Evolutionary conservation across 2,888 invertebrate species (phyloP).

Genomic region (Apantesis nais): DNA sequence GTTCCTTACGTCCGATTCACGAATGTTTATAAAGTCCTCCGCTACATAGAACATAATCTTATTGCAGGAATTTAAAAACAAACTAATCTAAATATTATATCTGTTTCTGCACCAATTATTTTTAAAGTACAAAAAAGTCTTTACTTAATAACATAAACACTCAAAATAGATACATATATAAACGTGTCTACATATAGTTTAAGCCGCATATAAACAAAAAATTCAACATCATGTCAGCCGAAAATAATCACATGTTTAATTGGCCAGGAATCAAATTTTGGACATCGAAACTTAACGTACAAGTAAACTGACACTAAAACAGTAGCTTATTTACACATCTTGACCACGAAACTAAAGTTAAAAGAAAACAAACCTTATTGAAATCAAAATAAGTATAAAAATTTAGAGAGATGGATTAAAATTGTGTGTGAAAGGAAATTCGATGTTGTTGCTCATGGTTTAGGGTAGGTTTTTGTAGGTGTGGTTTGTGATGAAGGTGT

Average conservation of each 20-base stretch:
- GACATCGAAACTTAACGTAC: constrained; percentile 74
- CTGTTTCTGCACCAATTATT: too few relatives aligned
- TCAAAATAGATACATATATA: neutral
- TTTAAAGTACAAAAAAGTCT: too few relatives aligned
- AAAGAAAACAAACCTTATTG: constrained; percentile 50
- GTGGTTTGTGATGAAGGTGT: constrained; percentile 40
- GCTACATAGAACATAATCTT: too few relatives aligned
- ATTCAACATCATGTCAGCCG: constrained; percentile 48
- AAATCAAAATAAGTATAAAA: constrained; percentile 25
- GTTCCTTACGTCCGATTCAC: too few relatives aligned
- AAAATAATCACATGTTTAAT: constrained; percentile 62
- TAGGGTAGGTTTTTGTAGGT: constrained; percentile 49
- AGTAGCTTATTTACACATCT: constrained; percentile 72
- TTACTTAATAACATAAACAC: neutral
- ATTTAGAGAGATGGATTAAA: constrained; percentile 15
- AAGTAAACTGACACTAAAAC: constrained; percentile 79
- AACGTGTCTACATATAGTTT: neutral
- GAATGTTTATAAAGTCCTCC: too few relatives aligned
- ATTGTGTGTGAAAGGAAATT: constrained; percentile 24
- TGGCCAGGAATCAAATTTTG: constrained; percentile 70
- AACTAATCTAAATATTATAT: too few relatives aligned
- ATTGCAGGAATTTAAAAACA: too few relatives aligned
- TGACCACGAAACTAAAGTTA: constrained; percentile 45
- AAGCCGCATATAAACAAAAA: neutral
- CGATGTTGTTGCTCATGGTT: neutral